Percentiles rank a stretch among this genome's conserved stretches.
Evolutionary conservation across 2,113 vertebrate species (phyloP).

Genomic region (Malaclemys terrapin): DNA sequence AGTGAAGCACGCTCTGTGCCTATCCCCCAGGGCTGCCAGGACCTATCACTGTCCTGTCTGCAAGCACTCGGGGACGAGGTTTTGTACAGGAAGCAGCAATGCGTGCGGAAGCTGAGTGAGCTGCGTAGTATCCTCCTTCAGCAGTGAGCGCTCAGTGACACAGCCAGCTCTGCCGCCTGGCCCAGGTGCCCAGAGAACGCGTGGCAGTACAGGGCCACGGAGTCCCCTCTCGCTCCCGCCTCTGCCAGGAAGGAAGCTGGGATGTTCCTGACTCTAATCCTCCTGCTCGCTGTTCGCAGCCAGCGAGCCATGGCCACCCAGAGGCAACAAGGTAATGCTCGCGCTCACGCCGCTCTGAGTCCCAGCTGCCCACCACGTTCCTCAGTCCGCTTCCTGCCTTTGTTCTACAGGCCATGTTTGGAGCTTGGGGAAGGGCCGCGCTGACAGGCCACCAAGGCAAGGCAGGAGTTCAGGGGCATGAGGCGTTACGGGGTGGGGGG

Average conservation of each 20-base stretch:
- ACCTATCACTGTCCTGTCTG: background rate
- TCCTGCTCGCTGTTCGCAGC: background rate
- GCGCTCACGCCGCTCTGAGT: too few species aligned
- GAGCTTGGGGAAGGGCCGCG: too few species aligned
- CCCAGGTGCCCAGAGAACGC: background rate
- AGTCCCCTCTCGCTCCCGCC: fast-evolving
- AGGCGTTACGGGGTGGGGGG: too few species aligned
- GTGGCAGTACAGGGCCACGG: too few species aligned
- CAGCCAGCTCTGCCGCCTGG: fast-evolving
- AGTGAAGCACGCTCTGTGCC: background rate
- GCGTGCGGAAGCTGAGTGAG: background rate
- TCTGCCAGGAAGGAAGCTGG: background rate
- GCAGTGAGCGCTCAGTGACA: background rate
- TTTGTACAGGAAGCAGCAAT: conserved; percentile 1
- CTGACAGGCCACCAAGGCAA: background rate
- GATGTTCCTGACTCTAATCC: background rate
- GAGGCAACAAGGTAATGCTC: conserved; percentile 31
- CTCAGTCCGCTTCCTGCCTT: too few species aligned
- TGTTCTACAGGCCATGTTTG: too few species aligned
- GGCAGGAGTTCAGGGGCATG: background rate
- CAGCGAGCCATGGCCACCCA: background rate
- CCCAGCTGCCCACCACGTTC: too few species aligned
- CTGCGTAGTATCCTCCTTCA: background rate
- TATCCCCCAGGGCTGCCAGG: background rate
- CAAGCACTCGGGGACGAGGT: fast-evolving